phyloP scores from a whole-genome alignment of 2,113 vertebrate genomes.

The Procapra przewalskii region DNA sequence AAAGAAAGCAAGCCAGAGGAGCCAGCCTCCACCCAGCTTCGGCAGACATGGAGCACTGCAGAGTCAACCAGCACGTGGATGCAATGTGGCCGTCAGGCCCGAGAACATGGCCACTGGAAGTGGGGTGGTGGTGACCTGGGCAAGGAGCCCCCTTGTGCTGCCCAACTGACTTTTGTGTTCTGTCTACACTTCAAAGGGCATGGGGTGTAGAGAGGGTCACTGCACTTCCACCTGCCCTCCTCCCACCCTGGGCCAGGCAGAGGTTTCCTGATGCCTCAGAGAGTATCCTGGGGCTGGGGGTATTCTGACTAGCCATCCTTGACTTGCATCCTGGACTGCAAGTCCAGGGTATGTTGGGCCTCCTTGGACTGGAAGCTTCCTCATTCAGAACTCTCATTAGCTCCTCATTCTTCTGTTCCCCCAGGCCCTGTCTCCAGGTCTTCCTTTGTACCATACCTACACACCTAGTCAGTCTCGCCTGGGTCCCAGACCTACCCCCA shows the following conservation, averaged over 20 bases:
- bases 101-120: accelerated
- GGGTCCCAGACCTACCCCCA: neutral
- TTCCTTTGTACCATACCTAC: neutral
- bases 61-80: neutral
- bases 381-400: neutral
- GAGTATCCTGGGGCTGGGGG: neutral
- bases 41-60: accelerated
- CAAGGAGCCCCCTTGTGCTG: accelerated
- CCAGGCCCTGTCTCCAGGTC: neutral
- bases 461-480: neutral
- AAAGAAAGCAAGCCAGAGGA: neutral
- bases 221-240: neutral
- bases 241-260: neutral
- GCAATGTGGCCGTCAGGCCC: no score
- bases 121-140: accelerated
- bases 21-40: neutral
- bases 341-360: neutral
- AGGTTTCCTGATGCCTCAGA: neutral
- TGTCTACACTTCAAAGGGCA: neutral
- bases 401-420: neutral
- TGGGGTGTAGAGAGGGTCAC: neutral
- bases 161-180: neutral
- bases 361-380: neutral
- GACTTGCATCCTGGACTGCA: neutral
- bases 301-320: neutral